These are phyloP conservation scores for Tachuris rubrigastra DNA, from an alignment of 2,113 vertebrate species.

Conservation along the genomic window DNA sequence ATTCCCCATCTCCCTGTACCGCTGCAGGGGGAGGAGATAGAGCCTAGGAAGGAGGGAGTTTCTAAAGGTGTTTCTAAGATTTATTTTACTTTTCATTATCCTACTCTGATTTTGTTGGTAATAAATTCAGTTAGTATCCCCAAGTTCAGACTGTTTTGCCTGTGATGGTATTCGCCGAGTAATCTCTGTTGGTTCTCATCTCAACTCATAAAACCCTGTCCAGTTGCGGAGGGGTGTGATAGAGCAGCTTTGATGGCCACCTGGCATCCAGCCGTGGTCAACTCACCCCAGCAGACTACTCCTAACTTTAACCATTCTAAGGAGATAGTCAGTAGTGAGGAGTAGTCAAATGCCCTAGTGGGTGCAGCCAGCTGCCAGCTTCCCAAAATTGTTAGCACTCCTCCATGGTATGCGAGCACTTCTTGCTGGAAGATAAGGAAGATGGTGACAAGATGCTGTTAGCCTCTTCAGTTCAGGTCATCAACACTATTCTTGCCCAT, in stretches of 20 bases:
- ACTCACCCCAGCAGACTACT: neutral
- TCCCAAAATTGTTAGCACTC: neutral
- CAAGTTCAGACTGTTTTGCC: neutral
- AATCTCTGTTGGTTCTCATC: neutral
- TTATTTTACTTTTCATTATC: neutral
- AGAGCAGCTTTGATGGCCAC: neutral
- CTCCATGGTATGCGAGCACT: neutral
- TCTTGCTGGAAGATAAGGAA: neutral
- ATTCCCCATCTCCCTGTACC: neutral
- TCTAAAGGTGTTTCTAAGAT: neutral
- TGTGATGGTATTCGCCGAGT: neutral
- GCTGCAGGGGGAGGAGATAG: neutral
- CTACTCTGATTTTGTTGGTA: neutral
- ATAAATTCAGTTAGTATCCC: neutral
- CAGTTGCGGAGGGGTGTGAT: neutral
- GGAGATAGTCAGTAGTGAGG: neutral
- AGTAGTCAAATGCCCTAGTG: neutral
- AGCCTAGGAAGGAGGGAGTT: neutral
- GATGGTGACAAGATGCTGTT: neutral
- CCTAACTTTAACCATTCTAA: neutral
- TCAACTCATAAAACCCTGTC: neutral
- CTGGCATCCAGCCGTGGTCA: neutral
- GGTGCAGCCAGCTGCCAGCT: neutral
- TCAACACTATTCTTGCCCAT: neutral
- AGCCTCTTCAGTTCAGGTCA: neutral